Evolutionary conservation across 2,797 vertebrate species (phyloP), one percentile per base, ranked within the genome.

Genomic region (Oceanodroma leucorhoa): DNA sequence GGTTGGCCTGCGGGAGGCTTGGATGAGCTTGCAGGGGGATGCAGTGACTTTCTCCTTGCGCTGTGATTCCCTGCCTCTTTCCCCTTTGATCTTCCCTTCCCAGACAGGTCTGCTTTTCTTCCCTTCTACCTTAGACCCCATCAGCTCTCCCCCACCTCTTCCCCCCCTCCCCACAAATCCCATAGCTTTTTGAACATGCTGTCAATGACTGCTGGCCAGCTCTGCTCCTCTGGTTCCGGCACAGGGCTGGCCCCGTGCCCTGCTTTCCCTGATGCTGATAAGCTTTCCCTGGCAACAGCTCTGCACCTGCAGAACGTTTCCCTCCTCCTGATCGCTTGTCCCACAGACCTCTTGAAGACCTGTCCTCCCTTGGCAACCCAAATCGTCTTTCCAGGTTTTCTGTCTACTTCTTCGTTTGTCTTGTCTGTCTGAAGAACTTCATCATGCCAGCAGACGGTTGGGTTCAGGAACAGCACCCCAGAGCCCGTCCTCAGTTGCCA

Each of bases 201-300:
- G 38, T 69, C 0, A 0, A 32, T 51, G 67, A 40, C 67, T 88
- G 60, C 48, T 83, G 75, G 34, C 46, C 12, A 27, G 72, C 69
- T 88, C 64, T 43, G 30, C 38, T 79, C 6, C 38, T 72, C 55
- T 85, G 53, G 67, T 66, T 83, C 83, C 72, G 83, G 64, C 2
- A 2, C 64, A 62, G 64, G 79, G 24, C 71, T 91, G 90, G 75
- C 64, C 71, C 64, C 0, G 0, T 66, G 83, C 76, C 79, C 40
- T 91, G 15, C 48, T 53, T 88, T 81, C 61, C 41, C 69, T 12
- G 17, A 27, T 78, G 82, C 38, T 78, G 57, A 88, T 88, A 86
- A 94, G 65, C 41, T 89, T 19, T 89, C 70, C 83, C 54, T 91
- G 94, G 80, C 80, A 92, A 71, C 86, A 75, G 76, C 71, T 91